Evolutionary conservation across 1,140 invertebrate species (phyloP), one percentile per base, ranked within the genome.

Genomic region (Ceratina calcarata): DNA sequence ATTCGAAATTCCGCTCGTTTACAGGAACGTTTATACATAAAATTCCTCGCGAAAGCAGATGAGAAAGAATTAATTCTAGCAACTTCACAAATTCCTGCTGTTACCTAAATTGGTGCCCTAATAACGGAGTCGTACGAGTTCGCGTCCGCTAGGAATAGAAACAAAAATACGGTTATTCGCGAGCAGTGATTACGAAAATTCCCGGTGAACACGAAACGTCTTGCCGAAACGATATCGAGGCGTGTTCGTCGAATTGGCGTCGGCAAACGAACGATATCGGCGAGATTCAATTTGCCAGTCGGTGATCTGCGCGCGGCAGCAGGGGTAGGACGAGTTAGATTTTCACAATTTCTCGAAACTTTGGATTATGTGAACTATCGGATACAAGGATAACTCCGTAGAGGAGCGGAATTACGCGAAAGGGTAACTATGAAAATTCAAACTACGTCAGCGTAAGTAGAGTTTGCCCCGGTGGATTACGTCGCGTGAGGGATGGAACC

Each of bases 391-490:
- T 53, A 18, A 4, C 51, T 32, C 53, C 22, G 20, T 16, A 37
- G 18, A 51, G 45, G 60, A 74, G 20, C 53, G 18, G 55, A 68
- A 68, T 76, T 53, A 68, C 64, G 55, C 53, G 64, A 68, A 76
- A 49, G 64, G 62, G 64, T 57, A 68, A 68, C 73, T 76, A 76
- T 67, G 73, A 76, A 76, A 76, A 76, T 76, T 76, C 73, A 68
- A 68, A 68, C 64, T 68, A 68, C 73, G 64, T 76, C 73, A 68
- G 73, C 73, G 61, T 75, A 75, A 75, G 45, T 53, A 53, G 73
- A 75, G 73, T 60, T 68, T 49, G 62, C 53, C 62, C 61, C 27
- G 24, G 62, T 51, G 73, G 53, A 68, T 76, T 76, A 53, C 64
- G 10, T 20, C 32, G 16, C 32, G 58, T 12, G 70, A 49, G 3